Evolutionary conservation across 1,140 invertebrate genomes (phyloP).

Genomic region (Bombus affinis): DNA sequence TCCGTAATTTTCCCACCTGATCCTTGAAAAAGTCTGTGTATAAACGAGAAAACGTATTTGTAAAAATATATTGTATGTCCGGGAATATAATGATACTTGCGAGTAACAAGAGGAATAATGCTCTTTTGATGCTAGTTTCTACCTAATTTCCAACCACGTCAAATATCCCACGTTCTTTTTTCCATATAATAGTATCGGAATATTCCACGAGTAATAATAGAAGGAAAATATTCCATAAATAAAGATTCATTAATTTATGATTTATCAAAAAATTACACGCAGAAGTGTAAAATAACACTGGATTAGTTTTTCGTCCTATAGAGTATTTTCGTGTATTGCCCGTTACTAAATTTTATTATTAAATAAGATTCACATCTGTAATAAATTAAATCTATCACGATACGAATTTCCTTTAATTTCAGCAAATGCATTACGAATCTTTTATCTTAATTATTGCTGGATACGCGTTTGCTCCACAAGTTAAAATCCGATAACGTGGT

Average conservation of each 20-base stretch:
- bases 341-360: no score
- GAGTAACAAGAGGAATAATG: not conserved
- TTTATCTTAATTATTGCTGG: no score
- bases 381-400: no score
- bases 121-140: not conserved
- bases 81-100: slow-evolving; percentile 59
- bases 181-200: not conserved
- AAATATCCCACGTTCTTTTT: not conserved
- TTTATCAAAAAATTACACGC: not conserved
- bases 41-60: slow-evolving; percentile 60
- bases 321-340: no score
- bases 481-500: no score
- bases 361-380: no score
- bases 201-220: not conserved
- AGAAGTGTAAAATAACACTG: no score
- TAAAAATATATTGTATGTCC: slow-evolving; percentile 70
- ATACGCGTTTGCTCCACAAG: no score
- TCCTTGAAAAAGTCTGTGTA: slow-evolving; percentile 53
- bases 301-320: no score
- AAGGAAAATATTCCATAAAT: not conserved
- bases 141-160: not conserved
- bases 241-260: not conserved
- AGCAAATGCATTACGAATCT: no score
- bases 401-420: no score
- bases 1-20: slow-evolving; percentile 2